phyloP scores from a whole-genome alignment of 2,113 vertebrate genomes.

The Eupsittula cactorum region DNA sequence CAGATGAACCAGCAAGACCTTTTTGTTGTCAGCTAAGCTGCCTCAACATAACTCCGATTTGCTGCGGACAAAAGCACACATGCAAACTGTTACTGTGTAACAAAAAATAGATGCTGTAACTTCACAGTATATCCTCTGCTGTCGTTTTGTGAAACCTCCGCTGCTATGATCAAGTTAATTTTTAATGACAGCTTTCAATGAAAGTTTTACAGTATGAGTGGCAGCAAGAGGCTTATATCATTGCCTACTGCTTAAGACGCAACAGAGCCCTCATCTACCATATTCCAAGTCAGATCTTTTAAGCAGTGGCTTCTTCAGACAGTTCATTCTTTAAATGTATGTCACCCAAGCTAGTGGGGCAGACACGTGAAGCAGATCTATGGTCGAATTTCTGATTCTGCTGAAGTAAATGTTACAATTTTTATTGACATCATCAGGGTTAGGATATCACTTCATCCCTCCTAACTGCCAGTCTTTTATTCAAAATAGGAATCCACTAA shows the following conservation, averaged over 20 bases:
- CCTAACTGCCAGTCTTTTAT: neutral
- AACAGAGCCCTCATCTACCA: rapidly evolving
- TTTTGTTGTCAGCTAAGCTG: neutral
- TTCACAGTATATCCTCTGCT: neutral
- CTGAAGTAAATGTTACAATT: neutral
- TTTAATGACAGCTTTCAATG: neutral
- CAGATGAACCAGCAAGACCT: neutral
- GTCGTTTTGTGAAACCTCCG: neutral
- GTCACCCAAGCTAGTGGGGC: neutral
- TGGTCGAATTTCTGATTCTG: neutral
- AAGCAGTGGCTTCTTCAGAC: neutral
- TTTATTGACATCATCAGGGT: neutral
- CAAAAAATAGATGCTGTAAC: neutral
- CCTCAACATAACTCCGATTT: neutral
- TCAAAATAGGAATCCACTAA: neutral
- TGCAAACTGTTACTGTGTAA: neutral
- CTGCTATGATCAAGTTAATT: neutral
- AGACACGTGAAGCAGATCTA: neutral
- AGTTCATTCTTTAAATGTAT: neutral
- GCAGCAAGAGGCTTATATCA: neutral
- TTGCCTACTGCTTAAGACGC: neutral
- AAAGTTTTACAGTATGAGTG: neutral
- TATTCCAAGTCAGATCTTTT: neutral
- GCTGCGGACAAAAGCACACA: neutral
- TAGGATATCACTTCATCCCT: neutral